Evolutionary conservation across 1,140 invertebrate genomes (phyloP).

Genomic region (Orius laevigatus): DNA sequence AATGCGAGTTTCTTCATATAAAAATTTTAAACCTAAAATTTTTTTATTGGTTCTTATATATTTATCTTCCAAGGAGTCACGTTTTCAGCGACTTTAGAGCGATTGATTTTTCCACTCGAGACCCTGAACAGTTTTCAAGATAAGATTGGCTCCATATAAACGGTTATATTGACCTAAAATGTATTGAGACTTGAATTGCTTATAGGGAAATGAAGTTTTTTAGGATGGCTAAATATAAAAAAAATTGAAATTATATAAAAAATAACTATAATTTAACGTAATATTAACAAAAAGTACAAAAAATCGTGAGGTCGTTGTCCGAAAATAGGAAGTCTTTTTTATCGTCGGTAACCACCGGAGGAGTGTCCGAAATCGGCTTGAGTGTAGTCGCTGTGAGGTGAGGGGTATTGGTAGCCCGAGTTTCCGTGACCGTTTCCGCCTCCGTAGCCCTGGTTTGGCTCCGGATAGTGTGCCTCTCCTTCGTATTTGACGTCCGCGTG

Average conservation of each 20-base stretch:
- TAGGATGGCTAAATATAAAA: no score
- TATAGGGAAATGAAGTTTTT: no score
- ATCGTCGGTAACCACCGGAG: background rate
- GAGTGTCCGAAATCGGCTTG: background rate
- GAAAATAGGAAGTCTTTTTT: background rate
- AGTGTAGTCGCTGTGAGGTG: conserved; percentile 9
- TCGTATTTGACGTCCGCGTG: conserved; percentile 65
- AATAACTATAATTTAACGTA: conserved; percentile 5
- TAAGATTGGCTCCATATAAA: no score
- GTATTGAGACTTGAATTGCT: background rate
- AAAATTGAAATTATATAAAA: conserved; percentile 4
- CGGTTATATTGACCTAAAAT: background rate
- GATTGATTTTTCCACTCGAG: no score
- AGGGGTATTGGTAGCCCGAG: conserved; percentile 7
- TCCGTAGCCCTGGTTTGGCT: conserved; percentile 29
- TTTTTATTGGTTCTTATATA: no score
- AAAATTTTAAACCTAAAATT: no score
- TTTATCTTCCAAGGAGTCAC: no score
- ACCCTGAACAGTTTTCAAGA: background rate
- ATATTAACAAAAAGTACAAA: conserved; percentile 11
- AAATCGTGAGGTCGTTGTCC: no score
- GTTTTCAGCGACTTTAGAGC: no score
- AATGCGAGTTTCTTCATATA: no score
- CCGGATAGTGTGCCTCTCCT: conserved; percentile 45
- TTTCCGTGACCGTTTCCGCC: conserved; percentile 9